A percentile compares a stretch with the other conserved stretches of the same genome.
These are phyloP conservation scores for Mugil cephalus DNA, from an alignment of 2,113 vertebrate species.

Conservation along the genomic window DNA sequence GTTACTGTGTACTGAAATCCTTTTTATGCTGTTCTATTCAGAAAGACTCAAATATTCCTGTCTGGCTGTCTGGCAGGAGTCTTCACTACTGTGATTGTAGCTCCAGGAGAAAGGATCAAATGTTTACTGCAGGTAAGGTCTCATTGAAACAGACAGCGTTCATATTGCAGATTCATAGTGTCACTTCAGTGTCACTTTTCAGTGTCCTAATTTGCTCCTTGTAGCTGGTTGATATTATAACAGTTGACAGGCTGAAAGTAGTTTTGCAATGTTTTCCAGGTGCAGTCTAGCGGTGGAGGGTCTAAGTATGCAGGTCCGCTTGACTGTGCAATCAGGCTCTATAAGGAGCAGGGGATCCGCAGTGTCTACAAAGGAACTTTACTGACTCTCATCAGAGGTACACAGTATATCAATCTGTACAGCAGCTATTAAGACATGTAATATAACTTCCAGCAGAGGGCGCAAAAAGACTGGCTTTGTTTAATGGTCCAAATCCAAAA, in stretches of 20 bases:
- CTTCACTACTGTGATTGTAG: slow-evolving; percentile 81
- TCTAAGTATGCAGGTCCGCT: slow-evolving; percentile 75
- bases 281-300: slow-evolving; percentile 70
- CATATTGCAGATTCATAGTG: too few species aligned
- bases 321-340: slow-evolving; percentile 81
- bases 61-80: slow-evolving; percentile 83
- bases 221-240: too few species aligned
- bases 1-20: not conserved
- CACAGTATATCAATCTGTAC: too few species aligned
- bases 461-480: too few species aligned
- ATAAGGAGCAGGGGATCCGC: slow-evolving; percentile 78
- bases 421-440: too few species aligned
- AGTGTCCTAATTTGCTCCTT: too few species aligned
- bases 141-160: too few species aligned
- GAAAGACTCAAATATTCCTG: slow-evolving; percentile 76
- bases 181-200: too few species aligned
- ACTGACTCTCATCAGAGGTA: slow-evolving; percentile 85
- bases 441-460: too few species aligned
- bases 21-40: slow-evolving; percentile 29
- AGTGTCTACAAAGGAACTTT: slow-evolving; percentile 83
- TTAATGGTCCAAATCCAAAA: too few species aligned
- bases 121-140: slow-evolving; percentile 83
- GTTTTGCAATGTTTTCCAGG: slow-evolving; percentile 60
- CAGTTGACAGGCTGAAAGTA: too few species aligned
- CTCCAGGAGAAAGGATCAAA: slow-evolving; percentile 86